Evolutionary conservation across 1,140 invertebrate species (phyloP).

Genomic region (Triops longicaudatus): DNA sequence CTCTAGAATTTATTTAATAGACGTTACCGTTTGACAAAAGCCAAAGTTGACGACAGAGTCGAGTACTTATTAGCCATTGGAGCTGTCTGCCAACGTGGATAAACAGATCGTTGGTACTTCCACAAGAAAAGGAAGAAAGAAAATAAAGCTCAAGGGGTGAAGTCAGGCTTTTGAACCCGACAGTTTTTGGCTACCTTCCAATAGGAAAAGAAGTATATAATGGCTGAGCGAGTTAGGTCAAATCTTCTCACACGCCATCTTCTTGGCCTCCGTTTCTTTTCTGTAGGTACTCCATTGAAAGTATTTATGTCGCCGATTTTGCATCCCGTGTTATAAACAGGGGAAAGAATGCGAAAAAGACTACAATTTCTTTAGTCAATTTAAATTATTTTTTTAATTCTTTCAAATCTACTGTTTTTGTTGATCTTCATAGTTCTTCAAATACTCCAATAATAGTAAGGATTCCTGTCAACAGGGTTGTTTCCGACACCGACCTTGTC

Average conservation of each 20-base stretch:
- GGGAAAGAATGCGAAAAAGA: neutral
- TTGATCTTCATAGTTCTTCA: too few species aligned
- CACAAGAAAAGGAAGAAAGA: neutral
- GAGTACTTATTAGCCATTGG: neutral
- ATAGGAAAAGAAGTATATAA: slow-evolving; percentile 1
- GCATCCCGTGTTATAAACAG: neutral
- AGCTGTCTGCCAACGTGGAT: slow-evolving; percentile 7
- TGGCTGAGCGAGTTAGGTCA: neutral
- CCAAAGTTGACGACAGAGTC: too few species aligned
- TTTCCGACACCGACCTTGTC: too few species aligned
- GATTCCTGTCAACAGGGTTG: too few species aligned
- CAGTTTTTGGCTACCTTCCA: neutral
- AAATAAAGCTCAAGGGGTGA: neutral
- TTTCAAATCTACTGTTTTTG: too few species aligned
- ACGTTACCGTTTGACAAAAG: too few species aligned
- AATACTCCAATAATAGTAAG: too few species aligned
- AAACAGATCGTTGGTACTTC: neutral
- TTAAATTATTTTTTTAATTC: neutral
- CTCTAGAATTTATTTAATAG: too few species aligned
- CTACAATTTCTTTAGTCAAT: neutral
- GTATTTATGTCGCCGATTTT: neutral
- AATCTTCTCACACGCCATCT: neutral
- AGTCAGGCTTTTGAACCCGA: neutral
- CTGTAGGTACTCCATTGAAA: neutral
- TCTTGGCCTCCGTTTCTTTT: neutral